Percentiles rank a stretch among this genome's conserved stretches.
These are phyloP conservation scores for Battus philenor DNA, from an alignment of 1,140 invertebrate genomes.

Conservation along the genomic window DNA sequence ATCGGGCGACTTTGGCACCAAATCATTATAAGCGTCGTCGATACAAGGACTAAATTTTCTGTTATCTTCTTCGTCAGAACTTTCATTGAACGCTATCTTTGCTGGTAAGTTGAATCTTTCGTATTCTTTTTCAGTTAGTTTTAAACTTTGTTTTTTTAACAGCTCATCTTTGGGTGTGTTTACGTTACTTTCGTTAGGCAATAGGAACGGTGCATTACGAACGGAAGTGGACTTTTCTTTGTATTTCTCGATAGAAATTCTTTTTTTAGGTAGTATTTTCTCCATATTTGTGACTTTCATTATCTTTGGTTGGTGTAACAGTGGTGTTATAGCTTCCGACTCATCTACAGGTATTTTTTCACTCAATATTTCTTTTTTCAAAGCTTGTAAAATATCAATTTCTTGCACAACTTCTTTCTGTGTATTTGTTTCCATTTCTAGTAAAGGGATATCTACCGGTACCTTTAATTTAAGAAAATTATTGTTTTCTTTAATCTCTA, in stretches of 20 bases:
- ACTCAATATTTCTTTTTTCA: slow-evolving; percentile 67
- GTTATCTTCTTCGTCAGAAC: slow-evolving; percentile 43
- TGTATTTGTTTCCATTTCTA: slow-evolving; percentile 32
- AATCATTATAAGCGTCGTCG: slow-evolving; percentile 38
- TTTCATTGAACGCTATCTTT: slow-evolving; percentile 51
- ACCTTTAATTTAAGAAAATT: slow-evolving; percentile 8
- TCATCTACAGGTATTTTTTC: slow-evolving; percentile 38
- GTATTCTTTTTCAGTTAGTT: slow-evolving; percentile 72
- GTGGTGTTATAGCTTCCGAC: slow-evolving; percentile 36
- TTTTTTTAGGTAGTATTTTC: slow-evolving; percentile 54
- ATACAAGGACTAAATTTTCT: slow-evolving; percentile 22
- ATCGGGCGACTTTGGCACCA: slow-evolving; percentile 67
- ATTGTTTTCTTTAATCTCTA: background rate
- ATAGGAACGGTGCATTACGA: slow-evolving; percentile 18
- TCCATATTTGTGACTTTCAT: slow-evolving; percentile 55
- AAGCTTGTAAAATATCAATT: slow-evolving; percentile 71
- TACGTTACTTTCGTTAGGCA: slow-evolving; percentile 20
- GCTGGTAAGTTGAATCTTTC: slow-evolving; percentile 77
- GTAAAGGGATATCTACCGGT: slow-evolving; percentile 44
- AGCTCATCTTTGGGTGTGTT: slow-evolving; percentile 35
- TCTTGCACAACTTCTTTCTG: slow-evolving; percentile 48
- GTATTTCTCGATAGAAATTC: slow-evolving; percentile 72
- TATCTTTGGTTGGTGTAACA: slow-evolving; percentile 59
- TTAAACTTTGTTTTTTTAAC: slow-evolving; percentile 56
- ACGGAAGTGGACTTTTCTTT: slow-evolving; percentile 49